A percentile compares a stretch with the other conserved stretches of the same genome.
phyloP scores from a whole-genome alignment of 2,113 vertebrate species.

The Agapornis roseicollis region DNA sequence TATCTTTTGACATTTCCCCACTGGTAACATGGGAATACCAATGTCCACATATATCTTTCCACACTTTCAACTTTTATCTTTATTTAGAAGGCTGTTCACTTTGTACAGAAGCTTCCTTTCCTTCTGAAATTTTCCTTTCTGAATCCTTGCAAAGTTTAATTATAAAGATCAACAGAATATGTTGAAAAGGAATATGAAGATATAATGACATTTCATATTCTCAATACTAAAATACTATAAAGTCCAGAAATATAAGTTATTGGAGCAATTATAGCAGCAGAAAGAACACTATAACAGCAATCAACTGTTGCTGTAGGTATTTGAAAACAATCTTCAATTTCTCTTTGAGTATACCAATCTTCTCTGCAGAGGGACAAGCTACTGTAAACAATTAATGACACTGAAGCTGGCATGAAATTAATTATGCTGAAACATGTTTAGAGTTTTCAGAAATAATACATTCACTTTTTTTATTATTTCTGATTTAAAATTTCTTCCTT shows the following conservation, averaged over 20 bases:
- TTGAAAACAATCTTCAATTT: slow-evolving; percentile 55
- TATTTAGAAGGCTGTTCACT: neutral
- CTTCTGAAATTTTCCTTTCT: neutral
- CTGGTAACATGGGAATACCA: neutral
- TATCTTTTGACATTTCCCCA: neutral
- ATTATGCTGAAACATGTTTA: slow-evolving; percentile 26
- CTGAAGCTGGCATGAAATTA: slow-evolving; percentile 34
- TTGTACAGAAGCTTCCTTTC: neutral
- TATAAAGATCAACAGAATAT: neutral
- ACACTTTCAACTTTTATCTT: neutral
- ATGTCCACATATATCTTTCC: neutral
- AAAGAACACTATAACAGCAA: slow-evolving; percentile 38
- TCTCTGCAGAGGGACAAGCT: slow-evolving; percentile 4
- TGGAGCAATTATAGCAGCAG: slow-evolving; percentile 31
- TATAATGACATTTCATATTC: slow-evolving; percentile 32
- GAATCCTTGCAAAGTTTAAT: slow-evolving; percentile 1
- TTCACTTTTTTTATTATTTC: neutral
- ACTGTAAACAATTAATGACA: slow-evolving; percentile 48
- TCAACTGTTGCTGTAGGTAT: slow-evolving; percentile 32
- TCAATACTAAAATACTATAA: neutral
- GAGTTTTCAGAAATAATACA: slow-evolving; percentile 16
- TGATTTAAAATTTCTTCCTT: neutral
- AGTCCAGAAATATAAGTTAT: slow-evolving; percentile 18
- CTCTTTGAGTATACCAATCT: slow-evolving; percentile 19
- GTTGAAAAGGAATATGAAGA: neutral